These are phyloP conservation scores for Phengaris arion DNA, from an alignment of 2,888 invertebrate genomes.

Conservation along the genomic window DNA sequence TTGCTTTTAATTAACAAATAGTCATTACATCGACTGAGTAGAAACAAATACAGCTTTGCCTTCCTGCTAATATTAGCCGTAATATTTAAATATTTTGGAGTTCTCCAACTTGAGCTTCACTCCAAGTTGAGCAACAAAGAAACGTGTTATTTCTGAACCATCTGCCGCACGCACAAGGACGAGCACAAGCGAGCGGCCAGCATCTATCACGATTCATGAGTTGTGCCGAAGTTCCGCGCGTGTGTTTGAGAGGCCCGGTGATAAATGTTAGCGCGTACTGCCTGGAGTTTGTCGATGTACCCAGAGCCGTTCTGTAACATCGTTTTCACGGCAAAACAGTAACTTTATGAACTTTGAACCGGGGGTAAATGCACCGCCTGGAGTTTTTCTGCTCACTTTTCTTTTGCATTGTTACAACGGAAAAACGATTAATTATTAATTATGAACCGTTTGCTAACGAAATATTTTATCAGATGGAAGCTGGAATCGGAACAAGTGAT, in stretches of 20 bases:
- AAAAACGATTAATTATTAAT: too few species aligned
- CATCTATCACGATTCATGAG: background rate
- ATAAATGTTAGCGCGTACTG: background rate
- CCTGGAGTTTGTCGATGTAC: background rate
- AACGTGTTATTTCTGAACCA: background rate
- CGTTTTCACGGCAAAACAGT: background rate
- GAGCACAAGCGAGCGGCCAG: background rate
- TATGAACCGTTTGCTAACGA: too few species aligned
- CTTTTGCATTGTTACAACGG: background rate
- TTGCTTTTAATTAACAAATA: background rate
- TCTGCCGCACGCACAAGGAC: background rate
- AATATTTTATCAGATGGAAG: too few species aligned
- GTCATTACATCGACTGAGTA: background rate
- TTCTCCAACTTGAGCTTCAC: background rate
- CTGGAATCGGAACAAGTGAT: background rate
- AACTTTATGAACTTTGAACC: background rate
- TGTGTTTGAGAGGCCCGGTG: slow-evolving; percentile 5
- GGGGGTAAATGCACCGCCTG: background rate
- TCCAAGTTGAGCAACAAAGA: slow-evolving; percentile 6
- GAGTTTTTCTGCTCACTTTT: background rate
- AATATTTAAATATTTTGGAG: background rate
- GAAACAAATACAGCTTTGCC: background rate
- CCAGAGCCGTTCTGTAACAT: background rate
- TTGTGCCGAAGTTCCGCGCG: background rate
- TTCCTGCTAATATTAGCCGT: background rate